Conservation (phyloP, 2,888 invertebrate genomes). For the Corythucha ciliata region DNA sequence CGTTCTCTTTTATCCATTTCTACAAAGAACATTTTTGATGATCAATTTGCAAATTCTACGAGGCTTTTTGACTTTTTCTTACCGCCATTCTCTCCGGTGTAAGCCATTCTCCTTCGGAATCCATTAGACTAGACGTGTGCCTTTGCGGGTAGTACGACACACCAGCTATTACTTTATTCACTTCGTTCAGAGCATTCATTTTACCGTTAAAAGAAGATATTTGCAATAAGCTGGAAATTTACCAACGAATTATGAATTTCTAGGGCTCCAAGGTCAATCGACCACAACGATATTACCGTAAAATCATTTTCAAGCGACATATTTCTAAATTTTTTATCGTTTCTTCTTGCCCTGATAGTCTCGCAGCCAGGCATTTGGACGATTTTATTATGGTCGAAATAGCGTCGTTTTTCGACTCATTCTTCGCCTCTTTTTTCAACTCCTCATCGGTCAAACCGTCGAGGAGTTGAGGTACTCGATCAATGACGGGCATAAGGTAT, state of each 20-base stretch:
- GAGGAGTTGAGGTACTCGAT: slow-evolving; percentile 77
- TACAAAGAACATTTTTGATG: slow-evolving; percentile 41
- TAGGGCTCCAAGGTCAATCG: background rate
- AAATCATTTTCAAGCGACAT: slow-evolving; percentile 91
- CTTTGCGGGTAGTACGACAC: slow-evolving; percentile 81
- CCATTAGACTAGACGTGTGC: slow-evolving; percentile 50
- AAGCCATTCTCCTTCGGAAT: slow-evolving; percentile 81
- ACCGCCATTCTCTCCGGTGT: slow-evolving; percentile 91
- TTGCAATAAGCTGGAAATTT: slow-evolving; percentile 60
- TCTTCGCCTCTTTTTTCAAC: slow-evolving; percentile 88
- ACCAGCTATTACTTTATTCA: slow-evolving; percentile 89
- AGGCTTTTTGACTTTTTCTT: slow-evolving; percentile 41
- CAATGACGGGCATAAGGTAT: slow-evolving; percentile 84
- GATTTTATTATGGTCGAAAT: slow-evolving; percentile 90
- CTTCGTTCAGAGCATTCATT: slow-evolving; percentile 97
- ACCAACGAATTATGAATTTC: background rate
- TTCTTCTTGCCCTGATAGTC: slow-evolving; percentile 76
- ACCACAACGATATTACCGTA: slow-evolving; percentile 43
- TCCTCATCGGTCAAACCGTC: slow-evolving; percentile 92
- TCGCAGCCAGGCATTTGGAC: slow-evolving; percentile 77
- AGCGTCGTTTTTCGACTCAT: slow-evolving; percentile 91
- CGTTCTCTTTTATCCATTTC: slow-evolving; percentile 93
- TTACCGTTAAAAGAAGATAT: slow-evolving; percentile 98
- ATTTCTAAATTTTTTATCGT: slow-evolving; percentile 75
- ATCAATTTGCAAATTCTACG: background rate